Evolutionary conservation across 2,888 invertebrate species (phyloP).

Genomic region (Lydus trimaculatus): DNA sequence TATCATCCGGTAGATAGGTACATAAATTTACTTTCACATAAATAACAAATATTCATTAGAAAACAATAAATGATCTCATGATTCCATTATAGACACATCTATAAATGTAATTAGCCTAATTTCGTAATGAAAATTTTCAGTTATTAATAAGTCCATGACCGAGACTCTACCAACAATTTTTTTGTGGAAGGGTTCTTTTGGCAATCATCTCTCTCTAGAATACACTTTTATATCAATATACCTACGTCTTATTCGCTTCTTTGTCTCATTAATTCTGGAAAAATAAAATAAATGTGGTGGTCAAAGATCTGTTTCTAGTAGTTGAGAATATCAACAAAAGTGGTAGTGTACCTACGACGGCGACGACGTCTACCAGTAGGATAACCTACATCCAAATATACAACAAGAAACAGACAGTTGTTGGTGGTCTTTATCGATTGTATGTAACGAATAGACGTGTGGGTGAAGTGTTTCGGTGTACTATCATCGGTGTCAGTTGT

Average conservation of each 20-base stretch:
- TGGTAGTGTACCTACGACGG: not conserved
- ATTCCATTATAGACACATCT: not conserved
- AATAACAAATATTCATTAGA: not conserved
- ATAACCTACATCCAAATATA: constrained; percentile 1
- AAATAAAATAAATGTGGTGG: not conserved
- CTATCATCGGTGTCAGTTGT: not conserved
- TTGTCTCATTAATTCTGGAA: not conserved
- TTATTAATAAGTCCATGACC: constrained; percentile 11
- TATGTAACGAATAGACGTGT: not conserved
- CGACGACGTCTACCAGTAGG: not conserved
- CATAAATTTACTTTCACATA: not conserved
- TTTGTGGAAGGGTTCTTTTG: constrained; percentile 12
- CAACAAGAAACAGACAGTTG: not conserved
- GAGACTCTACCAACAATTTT: constrained; percentile 1
- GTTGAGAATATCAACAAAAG: not conserved
- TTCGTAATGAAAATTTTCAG: constrained; percentile 14
- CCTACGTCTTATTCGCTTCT: no score
- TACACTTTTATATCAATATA: no score
- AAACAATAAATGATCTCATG: not conserved
- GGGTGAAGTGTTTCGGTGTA: not conserved
- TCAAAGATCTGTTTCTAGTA: not conserved
- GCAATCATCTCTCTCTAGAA: not conserved
- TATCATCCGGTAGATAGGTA: not conserved
- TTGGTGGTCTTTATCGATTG: not conserved
- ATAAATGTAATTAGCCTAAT: constrained; percentile 20